Conservation (phyloP, 2,113 vertebrate genomes). For the pig (Sus scrofa) region T2T-Sscrofa CM000812.6:212974501-212975000, state of each 20-base stretch:
- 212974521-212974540: slow-evolving; percentile 13
- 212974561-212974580: background rate
- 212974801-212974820: too few relatives aligned
- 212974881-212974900: too few relatives aligned
- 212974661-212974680: slow-evolving; percentile 30
- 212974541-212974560: background rate
- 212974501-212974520: background rate
- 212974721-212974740: slow-evolving; percentile 5
- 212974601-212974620: slow-evolving; percentile 23
- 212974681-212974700: slow-evolving; percentile 38
- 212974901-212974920: too few relatives aligned
- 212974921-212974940: too few relatives aligned
- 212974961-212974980: too few relatives aligned
- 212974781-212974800: too few relatives aligned
- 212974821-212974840: too few relatives aligned
- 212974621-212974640: slow-evolving; percentile 33
- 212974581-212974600: slow-evolving; percentile 22
- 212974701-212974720: background rate
- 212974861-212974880: too few relatives aligned
- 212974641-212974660: background rate
- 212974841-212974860: too few relatives aligned
- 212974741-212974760: background rate
- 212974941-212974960: too few relatives aligned
- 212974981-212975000: too few relatives aligned
- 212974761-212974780: background rate